Conservation (phyloP, 2,888 invertebrate genomes). For the Spodoptera picta region DNA sequence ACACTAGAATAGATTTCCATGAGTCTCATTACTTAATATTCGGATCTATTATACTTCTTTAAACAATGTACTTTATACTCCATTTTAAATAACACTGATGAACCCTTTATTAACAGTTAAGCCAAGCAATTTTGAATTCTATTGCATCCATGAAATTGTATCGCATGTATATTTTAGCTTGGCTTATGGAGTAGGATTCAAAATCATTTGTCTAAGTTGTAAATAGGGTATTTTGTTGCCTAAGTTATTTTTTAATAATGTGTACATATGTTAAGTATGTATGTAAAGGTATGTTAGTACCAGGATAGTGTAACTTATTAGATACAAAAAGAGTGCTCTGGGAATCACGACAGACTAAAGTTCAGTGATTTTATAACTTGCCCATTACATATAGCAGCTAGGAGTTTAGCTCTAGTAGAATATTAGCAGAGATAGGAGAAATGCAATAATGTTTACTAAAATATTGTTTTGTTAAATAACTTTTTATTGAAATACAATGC, state of each 20-base stretch:
- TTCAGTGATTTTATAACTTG: conserved; percentile 23
- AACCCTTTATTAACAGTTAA: too few relatives aligned
- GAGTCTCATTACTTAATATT: conserved; percentile 37
- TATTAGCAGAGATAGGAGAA: conserved; percentile 2
- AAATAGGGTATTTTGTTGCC: too few relatives aligned
- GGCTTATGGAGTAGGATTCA: too few relatives aligned
- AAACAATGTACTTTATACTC: conserved; percentile 18
- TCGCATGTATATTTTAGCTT: too few relatives aligned
- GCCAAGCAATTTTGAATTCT: too few relatives aligned
- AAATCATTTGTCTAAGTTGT: too few relatives aligned
- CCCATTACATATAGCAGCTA: conserved; percentile 8
- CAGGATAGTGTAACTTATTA: too few relatives aligned
- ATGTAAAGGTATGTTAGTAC: not conserved
- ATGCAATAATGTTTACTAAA: not conserved
- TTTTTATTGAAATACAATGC: conserved; percentile 8
- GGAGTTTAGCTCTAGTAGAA: not conserved
- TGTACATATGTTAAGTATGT: conserved; percentile 27
- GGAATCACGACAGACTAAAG: too few relatives aligned
- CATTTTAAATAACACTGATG: too few relatives aligned
- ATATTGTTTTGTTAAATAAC: not conserved
- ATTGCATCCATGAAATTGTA: too few relatives aligned
- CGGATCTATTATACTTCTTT: conserved; percentile 10
- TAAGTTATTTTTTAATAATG: not conserved
- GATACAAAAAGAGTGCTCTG: too few relatives aligned
- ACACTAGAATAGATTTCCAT: conserved; percentile 2